Evolutionary conservation across 2,113 vertebrate genomes (phyloP).

Genomic region (Notiomystis cincta): DNA sequence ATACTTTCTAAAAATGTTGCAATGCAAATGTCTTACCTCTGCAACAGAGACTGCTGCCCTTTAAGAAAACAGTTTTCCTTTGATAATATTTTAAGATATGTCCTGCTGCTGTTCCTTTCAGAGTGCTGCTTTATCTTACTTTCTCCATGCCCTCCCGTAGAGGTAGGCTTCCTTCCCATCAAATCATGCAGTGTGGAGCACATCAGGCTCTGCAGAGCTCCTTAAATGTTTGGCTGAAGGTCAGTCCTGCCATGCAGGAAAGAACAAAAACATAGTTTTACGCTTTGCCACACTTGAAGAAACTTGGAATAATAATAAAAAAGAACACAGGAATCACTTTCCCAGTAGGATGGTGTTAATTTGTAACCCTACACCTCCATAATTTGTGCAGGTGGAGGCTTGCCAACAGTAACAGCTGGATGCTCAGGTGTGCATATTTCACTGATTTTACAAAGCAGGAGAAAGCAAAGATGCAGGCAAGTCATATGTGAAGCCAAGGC

Average conservation of each 20-base stretch:
- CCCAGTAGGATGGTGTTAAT: neutral
- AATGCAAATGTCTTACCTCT: neutral
- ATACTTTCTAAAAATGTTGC: neutral
- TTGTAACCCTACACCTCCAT: neutral
- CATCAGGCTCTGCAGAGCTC: neutral
- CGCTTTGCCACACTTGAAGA: neutral
- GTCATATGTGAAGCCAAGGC: neutral
- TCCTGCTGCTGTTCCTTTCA: slow-evolving; percentile 13
- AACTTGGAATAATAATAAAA: neutral
- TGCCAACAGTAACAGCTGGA: neutral
- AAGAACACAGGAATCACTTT: neutral
- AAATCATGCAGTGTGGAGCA: neutral
- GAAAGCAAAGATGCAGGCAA: neutral
- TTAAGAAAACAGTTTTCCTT: slow-evolving; percentile 8
- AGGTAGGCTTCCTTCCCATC: neutral
- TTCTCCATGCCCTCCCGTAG: slow-evolving; percentile 11
- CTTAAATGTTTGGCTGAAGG: slow-evolving; percentile 46
- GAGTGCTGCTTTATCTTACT: neutral
- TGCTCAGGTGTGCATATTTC: neutral
- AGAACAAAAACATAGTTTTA: neutral
- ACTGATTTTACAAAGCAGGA: neutral
- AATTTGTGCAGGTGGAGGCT: neutral
- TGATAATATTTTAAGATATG: slow-evolving; percentile 18
- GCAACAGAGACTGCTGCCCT: neutral
- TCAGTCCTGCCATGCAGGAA: slow-evolving; percentile 14